phyloP scores from a whole-genome alignment of 2,888 invertebrate genomes.

The Dasypogon diadema region DNA sequence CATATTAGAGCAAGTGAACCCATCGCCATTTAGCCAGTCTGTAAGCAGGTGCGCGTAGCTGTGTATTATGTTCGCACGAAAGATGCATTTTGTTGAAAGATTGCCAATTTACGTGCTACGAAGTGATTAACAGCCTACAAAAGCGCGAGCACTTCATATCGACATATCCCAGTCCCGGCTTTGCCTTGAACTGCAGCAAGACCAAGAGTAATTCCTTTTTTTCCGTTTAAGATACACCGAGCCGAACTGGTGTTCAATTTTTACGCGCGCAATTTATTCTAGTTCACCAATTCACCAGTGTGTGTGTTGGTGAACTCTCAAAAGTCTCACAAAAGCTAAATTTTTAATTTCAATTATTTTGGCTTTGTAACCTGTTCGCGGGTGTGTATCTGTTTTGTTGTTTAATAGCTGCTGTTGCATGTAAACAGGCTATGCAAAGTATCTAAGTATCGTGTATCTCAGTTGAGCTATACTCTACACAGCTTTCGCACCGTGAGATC shows the following conservation, averaged over 20 bases:
- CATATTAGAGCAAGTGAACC: no score
- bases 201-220: slow-evolving; percentile 13
- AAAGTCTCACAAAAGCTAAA: no score
- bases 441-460: no score
- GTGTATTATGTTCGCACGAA: no score
- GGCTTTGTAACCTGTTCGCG: not conserved
- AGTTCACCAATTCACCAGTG: slow-evolving; percentile 1
- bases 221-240: not conserved
- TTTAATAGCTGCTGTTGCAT: no score
- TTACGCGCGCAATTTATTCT: slow-evolving; percentile 22
- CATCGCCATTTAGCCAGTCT: no score
- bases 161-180: no score
- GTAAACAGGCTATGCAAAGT: no score
- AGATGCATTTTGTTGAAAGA: not conserved
- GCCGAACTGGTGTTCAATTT: not conserved
- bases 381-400: not conserved
- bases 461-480: not conserved
- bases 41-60: no score
- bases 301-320: not conserved
- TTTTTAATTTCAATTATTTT: slow-evolving; percentile 26
- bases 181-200: slow-evolving; percentile 19
- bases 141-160: not conserved
- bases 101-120: slow-evolving; percentile 29
- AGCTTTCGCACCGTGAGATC: slow-evolving; percentile 2
- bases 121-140: slow-evolving; percentile 19